Evolutionary conservation across 2,797 vertebrate species (phyloP).

Genomic region (Falco columbarius): DNA sequence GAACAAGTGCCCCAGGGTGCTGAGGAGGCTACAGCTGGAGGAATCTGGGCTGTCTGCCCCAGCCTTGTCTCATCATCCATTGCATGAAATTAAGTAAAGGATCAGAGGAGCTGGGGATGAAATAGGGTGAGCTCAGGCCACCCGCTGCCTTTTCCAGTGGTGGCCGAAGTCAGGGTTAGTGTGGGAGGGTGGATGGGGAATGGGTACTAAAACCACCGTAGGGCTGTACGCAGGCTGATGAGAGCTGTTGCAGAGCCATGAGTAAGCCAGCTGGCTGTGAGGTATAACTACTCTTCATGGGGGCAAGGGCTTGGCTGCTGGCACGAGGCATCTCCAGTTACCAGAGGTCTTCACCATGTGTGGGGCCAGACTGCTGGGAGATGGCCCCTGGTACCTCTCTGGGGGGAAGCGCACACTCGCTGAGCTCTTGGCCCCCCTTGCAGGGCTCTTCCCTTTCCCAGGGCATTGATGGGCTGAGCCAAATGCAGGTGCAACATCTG

Average conservation of each 20-base stretch:
- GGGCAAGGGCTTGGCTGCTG: not conserved
- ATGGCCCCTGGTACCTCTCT: not conserved
- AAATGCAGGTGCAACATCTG: not conserved
- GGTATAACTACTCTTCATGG: too few relatives aligned
- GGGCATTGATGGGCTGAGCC: not conserved
- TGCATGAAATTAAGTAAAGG: not conserved
- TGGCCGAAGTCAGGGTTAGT: not conserved
- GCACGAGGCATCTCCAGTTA: not conserved
- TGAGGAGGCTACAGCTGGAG: not conserved
- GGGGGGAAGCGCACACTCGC: too few relatives aligned
- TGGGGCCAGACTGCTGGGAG: not conserved
- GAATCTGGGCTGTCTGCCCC: not conserved
- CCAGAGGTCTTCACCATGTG: not conserved
- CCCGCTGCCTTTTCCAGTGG: not conserved
- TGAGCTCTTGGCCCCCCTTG: not conserved
- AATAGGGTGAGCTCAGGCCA: not conserved
- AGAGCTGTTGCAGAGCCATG: not conserved
- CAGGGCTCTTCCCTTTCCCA: not conserved
- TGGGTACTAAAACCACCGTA: too few relatives aligned
- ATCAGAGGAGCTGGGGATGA: not conserved
- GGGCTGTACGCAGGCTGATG: not conserved
- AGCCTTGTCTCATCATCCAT: not conserved
- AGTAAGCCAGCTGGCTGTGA: not conserved
- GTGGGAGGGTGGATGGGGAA: not conserved
- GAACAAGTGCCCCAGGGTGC: not conserved